Base-by-base conservation (phyloP, 2,888 invertebrate genomes). In the Choristoneura rosaceana region DNA sequence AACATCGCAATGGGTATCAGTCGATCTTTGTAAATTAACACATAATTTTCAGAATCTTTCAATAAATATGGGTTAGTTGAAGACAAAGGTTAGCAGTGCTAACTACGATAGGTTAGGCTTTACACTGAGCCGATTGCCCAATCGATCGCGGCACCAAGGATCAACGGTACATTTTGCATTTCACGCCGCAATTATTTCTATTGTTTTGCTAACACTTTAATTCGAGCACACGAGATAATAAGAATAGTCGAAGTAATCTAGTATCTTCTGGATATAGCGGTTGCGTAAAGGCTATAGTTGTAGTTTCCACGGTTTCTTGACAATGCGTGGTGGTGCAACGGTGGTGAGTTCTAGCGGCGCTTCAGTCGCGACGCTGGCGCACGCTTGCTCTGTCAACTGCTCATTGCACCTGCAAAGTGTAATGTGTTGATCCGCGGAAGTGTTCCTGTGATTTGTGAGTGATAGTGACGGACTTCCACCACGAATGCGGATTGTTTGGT, bases 301-400 rank as follows among this genome's bases (percentile, higher is more conserved):
- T 81, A 81, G 90, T 91, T 93, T 90, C 92, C 92, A 92, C 93
- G 92, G 89, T 89, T 81, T 86, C 86, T 89, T 84, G 88, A 92
- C 92, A 93, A 91, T 92, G 90, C 84, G 84, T 86, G 85, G 87
- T 90, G 90, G 90, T 92, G 93, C 89, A 92, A 92, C 90, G 87
- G 88, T 87, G 88, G 85, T 85, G 82, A 81, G 83, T 80, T 82
- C 78, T 81, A 81, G 80, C 82, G 81, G 81, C 78, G 81, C 80
- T 77, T 81, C 81, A 81, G 84, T 78, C 89, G 90, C 91, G 90
- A 91, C 89, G 86, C 83, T 85, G 88, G 89, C 91, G 91, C 83
- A 84, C 85, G 84, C 84, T 88, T 87, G 89, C 82, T 85, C 88
- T 87, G 91, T 87, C 87, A 87, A 87, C 90, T 84, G 79, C 81